A percentile compares a stretch with the other conserved stretches of the same genome.
phyloP scores from a whole-genome alignment of 2,888 invertebrate genomes.

The Eupithecia subfuscata region DNA sequence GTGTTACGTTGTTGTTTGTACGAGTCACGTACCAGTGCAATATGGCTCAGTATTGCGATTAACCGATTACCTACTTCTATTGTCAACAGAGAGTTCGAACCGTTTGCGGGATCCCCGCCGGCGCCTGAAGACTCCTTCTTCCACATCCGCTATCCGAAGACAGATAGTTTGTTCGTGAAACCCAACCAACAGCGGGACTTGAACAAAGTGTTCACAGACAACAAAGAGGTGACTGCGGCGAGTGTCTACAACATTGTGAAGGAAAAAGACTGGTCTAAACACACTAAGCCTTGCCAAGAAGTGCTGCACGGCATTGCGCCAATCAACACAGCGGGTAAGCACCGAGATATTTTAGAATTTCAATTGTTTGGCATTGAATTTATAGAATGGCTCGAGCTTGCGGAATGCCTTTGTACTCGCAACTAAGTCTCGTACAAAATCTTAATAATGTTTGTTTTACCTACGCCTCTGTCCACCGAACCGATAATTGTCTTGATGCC shows the following conservation, averaged over 20 bases:
- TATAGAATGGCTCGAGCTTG: slow-evolving; percentile 26
- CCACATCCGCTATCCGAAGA: slow-evolving; percentile 86
- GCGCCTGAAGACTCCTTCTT: slow-evolving; percentile 90
- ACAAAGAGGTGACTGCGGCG: slow-evolving; percentile 59
- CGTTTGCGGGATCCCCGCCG: slow-evolving; percentile 86
- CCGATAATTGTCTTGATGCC: slow-evolving; percentile 27
- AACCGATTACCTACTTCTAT: slow-evolving; percentile 10
- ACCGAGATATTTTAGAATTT: slow-evolving; percentile 46
- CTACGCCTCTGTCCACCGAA: slow-evolving; percentile 6
- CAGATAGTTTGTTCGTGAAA: slow-evolving; percentile 69
- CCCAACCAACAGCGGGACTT: slow-evolving; percentile 57
- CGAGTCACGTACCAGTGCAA: not conserved
- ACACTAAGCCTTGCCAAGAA: slow-evolving; percentile 88
- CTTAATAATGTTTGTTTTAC: slow-evolving; percentile 14
- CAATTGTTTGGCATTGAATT: slow-evolving; percentile 48
- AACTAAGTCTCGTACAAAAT: not conserved
- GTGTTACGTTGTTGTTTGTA: slow-evolving; percentile 1
- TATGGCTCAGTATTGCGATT: slow-evolving; percentile 12
- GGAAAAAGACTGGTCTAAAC: slow-evolving; percentile 85
- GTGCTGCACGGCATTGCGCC: slow-evolving; percentile 81
- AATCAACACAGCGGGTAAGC: slow-evolving; percentile 70
- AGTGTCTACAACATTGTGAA: slow-evolving; percentile 60
- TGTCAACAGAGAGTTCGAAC: slow-evolving; percentile 74
- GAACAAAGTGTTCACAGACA: slow-evolving; percentile 56
- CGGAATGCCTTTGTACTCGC: slow-evolving; percentile 25